Conservation (phyloP, 2,797 vertebrate species). For the Bradypus variegatus region DNA sequence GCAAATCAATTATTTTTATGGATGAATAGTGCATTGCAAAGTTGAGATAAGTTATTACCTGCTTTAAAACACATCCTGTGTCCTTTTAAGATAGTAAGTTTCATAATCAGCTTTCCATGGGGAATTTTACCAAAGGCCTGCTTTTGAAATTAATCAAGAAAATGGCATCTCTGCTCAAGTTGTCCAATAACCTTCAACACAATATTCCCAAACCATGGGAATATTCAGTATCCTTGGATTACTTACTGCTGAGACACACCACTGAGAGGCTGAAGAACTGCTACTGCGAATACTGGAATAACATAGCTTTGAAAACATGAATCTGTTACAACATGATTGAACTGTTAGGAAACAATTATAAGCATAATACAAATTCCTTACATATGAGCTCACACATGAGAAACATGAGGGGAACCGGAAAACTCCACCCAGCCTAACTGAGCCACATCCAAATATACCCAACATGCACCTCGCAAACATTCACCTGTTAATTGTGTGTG, state of each 20-base stretch:
- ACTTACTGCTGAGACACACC: not conserved
- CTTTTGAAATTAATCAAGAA: conserved; percentile 35
- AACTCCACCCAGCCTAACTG: not conserved
- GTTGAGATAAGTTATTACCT: conserved; percentile 54
- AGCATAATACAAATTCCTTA: not conserved
- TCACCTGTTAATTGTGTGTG: rapidly evolving
- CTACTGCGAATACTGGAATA: not conserved
- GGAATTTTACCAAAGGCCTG: conserved; percentile 49
- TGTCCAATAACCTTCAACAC: conserved; percentile 31
- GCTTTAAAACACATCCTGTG: conserved; percentile 55
- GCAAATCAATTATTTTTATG: conserved; percentile 56
- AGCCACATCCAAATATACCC: not conserved
- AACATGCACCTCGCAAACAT: rapidly evolving
- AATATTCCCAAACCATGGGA: not conserved
- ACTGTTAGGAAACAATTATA: not conserved
- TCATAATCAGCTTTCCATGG: conserved; percentile 56
- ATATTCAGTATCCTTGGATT: not conserved
- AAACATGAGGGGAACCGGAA: not conserved
- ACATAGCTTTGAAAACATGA: not conserved
- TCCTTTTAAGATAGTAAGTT: conserved; percentile 50
- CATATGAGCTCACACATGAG: not conserved
- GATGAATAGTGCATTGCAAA: conserved; percentile 41
- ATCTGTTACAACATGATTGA: not conserved
- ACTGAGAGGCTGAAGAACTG: not conserved
- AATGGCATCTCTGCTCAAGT: conserved; percentile 9